phyloP scores from a whole-genome alignment of 2,888 invertebrate species.

The Andrena camellia region DNA sequence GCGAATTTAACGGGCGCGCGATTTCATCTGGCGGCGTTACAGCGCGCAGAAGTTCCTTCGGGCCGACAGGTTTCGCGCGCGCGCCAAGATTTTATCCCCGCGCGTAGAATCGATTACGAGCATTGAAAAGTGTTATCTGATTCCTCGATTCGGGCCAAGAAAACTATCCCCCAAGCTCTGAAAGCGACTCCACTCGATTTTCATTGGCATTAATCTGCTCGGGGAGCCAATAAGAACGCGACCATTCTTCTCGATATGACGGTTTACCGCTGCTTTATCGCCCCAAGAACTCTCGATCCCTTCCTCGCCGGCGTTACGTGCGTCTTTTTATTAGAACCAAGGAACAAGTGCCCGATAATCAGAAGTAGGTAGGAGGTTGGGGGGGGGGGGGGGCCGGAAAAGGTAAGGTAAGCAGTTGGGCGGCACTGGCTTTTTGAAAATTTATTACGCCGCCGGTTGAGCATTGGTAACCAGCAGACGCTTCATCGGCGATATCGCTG shows the following conservation, averaged over 20 bases:
- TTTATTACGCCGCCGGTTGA: constrained; percentile 63
- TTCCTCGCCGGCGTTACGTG: background rate
- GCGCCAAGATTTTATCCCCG: background rate
- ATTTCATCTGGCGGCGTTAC: background rate
- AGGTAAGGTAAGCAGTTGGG: constrained; percentile 47
- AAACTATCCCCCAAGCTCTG: background rate
- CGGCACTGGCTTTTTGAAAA: constrained; percentile 62
- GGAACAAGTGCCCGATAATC: constrained; percentile 27
- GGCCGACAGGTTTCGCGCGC: background rate
- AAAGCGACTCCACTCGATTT: constrained; percentile 20
- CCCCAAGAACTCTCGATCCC: background rate
- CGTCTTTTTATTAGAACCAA: constrained; percentile 12
- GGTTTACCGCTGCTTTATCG: constrained; percentile 22
- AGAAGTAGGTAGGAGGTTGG: background rate
- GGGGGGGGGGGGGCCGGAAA: constrained; percentile 1
- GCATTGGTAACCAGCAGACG: constrained; percentile 58
- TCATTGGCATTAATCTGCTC: constrained; percentile 25
- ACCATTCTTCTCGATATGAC: background rate
- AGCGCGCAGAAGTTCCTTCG: background rate
- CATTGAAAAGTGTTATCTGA: background rate
- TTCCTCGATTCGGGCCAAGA: background rate
- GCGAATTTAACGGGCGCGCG: background rate
- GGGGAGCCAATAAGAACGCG: background rate
- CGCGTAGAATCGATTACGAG: background rate
- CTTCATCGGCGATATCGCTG: constrained; percentile 77